Conservation (phyloP, 2,888 invertebrate genomes). For the Laothoe populi region DNA sequence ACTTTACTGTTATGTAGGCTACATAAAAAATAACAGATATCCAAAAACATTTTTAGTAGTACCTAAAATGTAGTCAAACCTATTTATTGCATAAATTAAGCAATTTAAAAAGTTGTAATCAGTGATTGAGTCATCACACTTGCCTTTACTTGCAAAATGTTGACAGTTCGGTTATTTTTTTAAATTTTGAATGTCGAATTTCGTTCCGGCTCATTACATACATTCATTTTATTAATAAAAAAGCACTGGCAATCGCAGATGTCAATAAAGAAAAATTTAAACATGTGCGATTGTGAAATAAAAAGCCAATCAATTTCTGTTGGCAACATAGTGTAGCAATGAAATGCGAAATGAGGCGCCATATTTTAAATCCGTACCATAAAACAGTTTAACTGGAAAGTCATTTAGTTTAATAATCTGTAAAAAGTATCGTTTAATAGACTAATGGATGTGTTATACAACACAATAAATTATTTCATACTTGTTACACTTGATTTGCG, state of each 20-base stretch:
- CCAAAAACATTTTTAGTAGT: no score
- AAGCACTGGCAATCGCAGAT: background rate
- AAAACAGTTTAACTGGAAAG: conserved; percentile 32
- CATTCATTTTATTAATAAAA: background rate
- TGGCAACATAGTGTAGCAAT: conserved; percentile 25
- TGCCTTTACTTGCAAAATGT: no score
- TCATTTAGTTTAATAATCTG: conserved; percentile 33
- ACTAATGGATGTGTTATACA: conserved; percentile 12
- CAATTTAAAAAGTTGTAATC: no score
- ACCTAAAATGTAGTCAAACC: no score
- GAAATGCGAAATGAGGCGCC: conserved; percentile 23
- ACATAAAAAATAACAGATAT: no score
- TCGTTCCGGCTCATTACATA: background rate
- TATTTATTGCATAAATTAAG: no score
- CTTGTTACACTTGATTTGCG: conserved; percentile 7
- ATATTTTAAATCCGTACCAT: conserved; percentile 27
- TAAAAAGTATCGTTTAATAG: conserved; percentile 28
- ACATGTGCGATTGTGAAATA: conserved; percentile 8
- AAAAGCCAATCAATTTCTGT: conserved; percentile 15
- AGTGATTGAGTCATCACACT: no score
- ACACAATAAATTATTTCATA: conserved; percentile 27
- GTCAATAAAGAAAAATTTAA: conserved; percentile 20
- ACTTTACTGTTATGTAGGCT: no score
- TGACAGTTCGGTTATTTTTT: no score
- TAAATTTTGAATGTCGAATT: background rate